These are phyloP conservation scores for Harpalus rufipes DNA, from an alignment of 2,888 invertebrate genomes.

Conservation along the genomic window DNA sequence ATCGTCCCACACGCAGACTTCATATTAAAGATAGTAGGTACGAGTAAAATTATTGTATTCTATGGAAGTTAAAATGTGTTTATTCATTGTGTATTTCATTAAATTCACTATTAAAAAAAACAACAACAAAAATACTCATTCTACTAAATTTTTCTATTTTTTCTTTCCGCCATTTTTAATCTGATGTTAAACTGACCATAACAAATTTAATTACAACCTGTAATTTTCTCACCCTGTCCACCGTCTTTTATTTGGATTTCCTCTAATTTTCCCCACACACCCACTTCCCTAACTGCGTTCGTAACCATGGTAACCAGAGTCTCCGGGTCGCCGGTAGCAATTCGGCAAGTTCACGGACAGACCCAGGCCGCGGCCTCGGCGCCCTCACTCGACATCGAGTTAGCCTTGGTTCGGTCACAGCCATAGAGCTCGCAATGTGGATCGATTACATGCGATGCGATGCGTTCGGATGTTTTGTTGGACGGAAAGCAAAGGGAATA, in stretches of 20 bases:
- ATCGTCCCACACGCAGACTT: no score
- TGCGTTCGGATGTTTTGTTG: slow-evolving; percentile 1
- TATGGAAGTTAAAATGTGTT: no score
- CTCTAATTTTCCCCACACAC: slow-evolving; percentile 14
- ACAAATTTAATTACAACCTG: slow-evolving; percentile 14
- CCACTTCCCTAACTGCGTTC: slow-evolving; percentile 12
- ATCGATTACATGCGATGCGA: slow-evolving; percentile 4
- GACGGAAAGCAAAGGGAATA: neutral
- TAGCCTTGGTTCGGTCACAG: slow-evolving; percentile 59
- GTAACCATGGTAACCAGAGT: slow-evolving; percentile 43
- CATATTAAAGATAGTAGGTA: no score
- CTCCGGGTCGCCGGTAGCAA: slow-evolving; percentile 17
- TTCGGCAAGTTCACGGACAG: slow-evolving; percentile 64
- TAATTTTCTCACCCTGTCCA: neutral
- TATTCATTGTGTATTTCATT: no score
- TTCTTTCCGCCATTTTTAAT: neutral
- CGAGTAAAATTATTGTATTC: no score
- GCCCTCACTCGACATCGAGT: slow-evolving; percentile 58
- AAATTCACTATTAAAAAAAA: no score
- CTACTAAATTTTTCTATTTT: no score
- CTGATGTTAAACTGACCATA: slow-evolving; percentile 34
- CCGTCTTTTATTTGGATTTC: slow-evolving; percentile 31
- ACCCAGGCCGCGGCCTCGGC: neutral
- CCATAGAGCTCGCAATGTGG: slow-evolving; percentile 39
- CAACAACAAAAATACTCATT: no score